Percentiles rank a stretch among this genome's conserved stretches.
Evolutionary conservation across 2,113 vertebrate genomes (phyloP).

Genomic region (Passer domesticus): DNA sequence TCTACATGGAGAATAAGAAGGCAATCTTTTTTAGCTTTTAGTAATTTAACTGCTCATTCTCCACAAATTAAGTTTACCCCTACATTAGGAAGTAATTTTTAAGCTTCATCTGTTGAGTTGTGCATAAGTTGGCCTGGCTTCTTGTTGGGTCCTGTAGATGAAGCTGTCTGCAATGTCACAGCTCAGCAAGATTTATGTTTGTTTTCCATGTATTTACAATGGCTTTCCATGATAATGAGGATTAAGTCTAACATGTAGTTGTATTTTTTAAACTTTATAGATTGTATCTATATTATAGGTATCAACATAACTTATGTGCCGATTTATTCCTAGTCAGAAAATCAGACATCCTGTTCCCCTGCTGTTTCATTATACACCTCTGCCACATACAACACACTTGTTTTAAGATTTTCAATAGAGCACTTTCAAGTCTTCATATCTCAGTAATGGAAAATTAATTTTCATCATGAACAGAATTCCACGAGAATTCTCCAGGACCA

Average conservation of each 20-base stretch:
- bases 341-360: not conserved
- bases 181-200: not conserved
- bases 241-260: not conserved
- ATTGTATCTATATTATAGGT: not conserved
- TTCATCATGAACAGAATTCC: not conserved
- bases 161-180: not conserved
- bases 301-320: not conserved
- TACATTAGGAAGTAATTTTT: not conserved
- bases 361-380: not conserved
- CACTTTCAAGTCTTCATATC: not conserved
- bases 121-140: not conserved
- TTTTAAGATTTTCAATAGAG: not conserved
- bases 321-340: not conserved
- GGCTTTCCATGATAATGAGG: not conserved
- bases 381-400: not conserved
- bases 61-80: not conserved
- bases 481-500: not conserved
- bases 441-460: not conserved
- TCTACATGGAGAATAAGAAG: not conserved
- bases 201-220: not conserved
- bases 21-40: not conserved
- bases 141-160: not conserved
- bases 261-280: not conserved
- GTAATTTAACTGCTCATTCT: not conserved
- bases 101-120: not conserved